Conservation (phyloP, 37 sponge, comb jelly and placozoan species). For the Axinella damicornis region DNA sequence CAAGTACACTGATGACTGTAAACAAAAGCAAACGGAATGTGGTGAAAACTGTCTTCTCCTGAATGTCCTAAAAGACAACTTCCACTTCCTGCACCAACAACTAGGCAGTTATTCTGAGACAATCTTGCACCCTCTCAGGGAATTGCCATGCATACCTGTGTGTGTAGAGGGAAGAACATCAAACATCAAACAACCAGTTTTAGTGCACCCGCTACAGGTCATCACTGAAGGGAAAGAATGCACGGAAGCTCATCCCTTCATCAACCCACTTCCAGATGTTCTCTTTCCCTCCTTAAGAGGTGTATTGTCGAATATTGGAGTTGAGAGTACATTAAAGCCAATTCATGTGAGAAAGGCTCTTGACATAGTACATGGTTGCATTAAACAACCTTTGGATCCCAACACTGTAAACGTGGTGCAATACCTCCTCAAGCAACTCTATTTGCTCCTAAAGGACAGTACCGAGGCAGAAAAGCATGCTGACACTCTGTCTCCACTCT, state of each 20-base stretch:
- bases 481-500: background rate
- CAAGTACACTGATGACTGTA: background rate
- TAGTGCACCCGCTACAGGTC: background rate
- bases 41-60: background rate
- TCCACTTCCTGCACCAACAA: background rate
- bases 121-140: background rate
- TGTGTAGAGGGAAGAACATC: background rate
- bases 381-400: background rate
- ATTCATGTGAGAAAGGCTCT: background rate
- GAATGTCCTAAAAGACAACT: background rate
- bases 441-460: background rate
- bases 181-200: background rate
- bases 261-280: background rate
- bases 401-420: constrained; percentile 1
- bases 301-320: background rate
- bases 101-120: too few relatives aligned
- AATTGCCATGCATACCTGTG: constrained; percentile 44
- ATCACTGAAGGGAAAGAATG: background rate
- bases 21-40: background rate
- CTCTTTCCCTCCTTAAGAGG: background rate
- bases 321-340: background rate
- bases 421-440: background rate
- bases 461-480: too few relatives aligned
- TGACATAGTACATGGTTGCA: background rate
- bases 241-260: background rate